phyloP scores from a whole-genome alignment of 2,797 vertebrate genomes.

The Rhinatrema bivittatum region DNA sequence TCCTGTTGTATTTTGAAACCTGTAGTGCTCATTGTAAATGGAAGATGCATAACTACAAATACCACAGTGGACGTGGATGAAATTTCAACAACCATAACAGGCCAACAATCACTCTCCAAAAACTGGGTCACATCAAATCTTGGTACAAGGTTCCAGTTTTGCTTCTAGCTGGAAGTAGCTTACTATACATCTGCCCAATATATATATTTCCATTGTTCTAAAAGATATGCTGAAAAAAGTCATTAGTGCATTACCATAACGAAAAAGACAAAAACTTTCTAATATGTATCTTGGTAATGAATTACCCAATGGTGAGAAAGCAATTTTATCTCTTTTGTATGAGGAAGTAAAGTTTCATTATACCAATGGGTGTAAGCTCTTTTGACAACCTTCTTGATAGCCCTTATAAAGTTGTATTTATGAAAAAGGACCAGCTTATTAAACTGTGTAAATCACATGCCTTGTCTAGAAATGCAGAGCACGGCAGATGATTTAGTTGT shows the following conservation, averaged over 20 bases:
- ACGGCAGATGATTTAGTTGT: constrained; percentile 34
- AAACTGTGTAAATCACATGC: constrained; percentile 47
- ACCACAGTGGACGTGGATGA: too few relatives aligned
- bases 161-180: constrained; percentile 7
- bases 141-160: too few relatives aligned
- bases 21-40: too few relatives aligned
- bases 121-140: too few relatives aligned
- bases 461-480: constrained; percentile 30
- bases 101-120: too few relatives aligned
- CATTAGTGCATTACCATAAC: constrained; percentile 9
- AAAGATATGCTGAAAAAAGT: constrained; percentile 10
- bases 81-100: too few relatives aligned
- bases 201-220: constrained; percentile 31
- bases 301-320: constrained; percentile 25
- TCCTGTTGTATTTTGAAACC: too few relatives aligned
- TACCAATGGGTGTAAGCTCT: constrained; percentile 10
- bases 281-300: constrained; percentile 38
- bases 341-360: constrained; percentile 23
- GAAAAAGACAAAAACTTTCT: not conserved
- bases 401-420: constrained; percentile 23
- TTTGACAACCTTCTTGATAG: constrained; percentile 33
- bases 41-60: too few relatives aligned
- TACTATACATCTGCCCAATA: not conserved
- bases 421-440: constrained; percentile 33
- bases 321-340: constrained; percentile 10